Conservation (phyloP, 2,888 invertebrate species). For the Tupiocoris notatus region DNA sequence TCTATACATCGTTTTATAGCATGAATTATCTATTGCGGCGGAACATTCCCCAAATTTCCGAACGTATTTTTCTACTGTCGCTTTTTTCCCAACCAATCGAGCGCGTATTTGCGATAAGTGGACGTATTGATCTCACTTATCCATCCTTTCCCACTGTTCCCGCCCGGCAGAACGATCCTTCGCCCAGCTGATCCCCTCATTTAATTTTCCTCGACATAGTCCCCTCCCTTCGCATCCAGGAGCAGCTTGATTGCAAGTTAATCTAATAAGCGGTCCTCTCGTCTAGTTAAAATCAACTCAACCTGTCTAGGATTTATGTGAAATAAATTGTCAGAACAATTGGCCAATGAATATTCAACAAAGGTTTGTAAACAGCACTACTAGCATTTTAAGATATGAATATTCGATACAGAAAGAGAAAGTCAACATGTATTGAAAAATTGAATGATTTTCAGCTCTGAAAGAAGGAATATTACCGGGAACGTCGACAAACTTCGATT, state of each 20-base stretch:
- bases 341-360: no score
- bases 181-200: neutral
- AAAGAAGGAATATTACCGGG: no score
- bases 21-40: no score
- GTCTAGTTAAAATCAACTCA: neutral
- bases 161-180: neutral
- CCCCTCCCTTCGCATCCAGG: neutral
- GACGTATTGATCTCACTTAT: neutral
- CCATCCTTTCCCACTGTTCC: neutral
- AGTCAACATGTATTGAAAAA: no score
- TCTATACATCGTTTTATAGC: no score
- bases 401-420: no score
- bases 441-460: no score
- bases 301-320: neutral
- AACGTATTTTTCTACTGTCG: neutral
- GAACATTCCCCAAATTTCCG: neutral
- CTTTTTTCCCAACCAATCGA: neutral
- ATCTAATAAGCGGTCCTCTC: neutral
- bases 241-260: neutral
- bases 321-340: no score
- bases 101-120: neutral
- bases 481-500: no score
- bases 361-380: no score
- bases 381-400: no score
- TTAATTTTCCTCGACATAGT: neutral